Base-by-base conservation (phyloP, 2,888 invertebrate genomes). In the Brachyptera putata region DNA sequence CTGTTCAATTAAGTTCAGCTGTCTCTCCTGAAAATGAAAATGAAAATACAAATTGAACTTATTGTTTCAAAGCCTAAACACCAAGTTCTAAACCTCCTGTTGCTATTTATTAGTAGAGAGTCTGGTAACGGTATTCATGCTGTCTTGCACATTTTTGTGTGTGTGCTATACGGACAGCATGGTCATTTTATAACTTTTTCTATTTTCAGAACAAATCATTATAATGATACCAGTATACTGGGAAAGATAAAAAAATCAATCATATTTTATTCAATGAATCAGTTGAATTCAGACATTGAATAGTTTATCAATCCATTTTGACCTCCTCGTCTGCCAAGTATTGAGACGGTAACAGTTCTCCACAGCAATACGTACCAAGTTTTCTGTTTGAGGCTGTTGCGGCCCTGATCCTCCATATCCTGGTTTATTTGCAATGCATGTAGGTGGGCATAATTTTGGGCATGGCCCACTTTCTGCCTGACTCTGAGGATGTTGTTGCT, bases 1-100 rank as follows among this genome's bases (percentile, higher is more conserved):
- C 2, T 72, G 68, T 68, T 85, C 85, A 72, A 86, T 79, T 3
- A 75, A 77, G 13, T 74, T 74, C 9, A 86, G 69, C 69, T 84
- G 83, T 59, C 80, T 79, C 67, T 82, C 84, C 85, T 85, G 66
- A 9, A 69, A 65, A 58, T 58, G 13, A 30, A 11, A 30, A 30
- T 7, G 7, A 30, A n/a, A n/a, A n/a, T n/a, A n/a, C n/a, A 5
- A 30, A 7, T 30, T 30, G 5, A 30, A 11, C 30, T 30, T 30
- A 30, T 7, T 11, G 5, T 30, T n/a, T n/a, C n/a, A n/a, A n/a
- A n/a, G n/a, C n/a, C n/a, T n/a, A n/a, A n/a, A n/a, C n/a, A n/a
- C n/a, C n/a, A n/a, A n/a, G n/a, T n/a, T n/a, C n/a, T n/a, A n/a
- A n/a, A n/a, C n/a, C n/a, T n/a, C n/a, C n/a, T n/a, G n/a, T n/a